These are phyloP conservation scores for Porphyrio hochstetteri DNA, from an alignment of 2,113 vertebrate species.

Conservation along the genomic window DNA sequence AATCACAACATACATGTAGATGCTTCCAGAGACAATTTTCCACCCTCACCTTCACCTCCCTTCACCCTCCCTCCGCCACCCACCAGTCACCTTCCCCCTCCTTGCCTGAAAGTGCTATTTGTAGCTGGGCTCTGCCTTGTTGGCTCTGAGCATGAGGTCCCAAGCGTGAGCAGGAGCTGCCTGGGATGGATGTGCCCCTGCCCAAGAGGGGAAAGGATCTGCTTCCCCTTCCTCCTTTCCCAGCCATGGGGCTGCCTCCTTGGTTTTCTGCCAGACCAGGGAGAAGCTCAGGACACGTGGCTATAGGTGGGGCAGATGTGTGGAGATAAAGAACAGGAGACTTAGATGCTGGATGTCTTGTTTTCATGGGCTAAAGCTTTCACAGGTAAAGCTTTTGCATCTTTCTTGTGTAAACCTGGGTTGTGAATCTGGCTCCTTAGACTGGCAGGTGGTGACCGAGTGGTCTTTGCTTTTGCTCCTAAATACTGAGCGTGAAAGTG, in stretches of 20 bases:
- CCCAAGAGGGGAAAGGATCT: not conserved
- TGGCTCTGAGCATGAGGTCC: not conserved
- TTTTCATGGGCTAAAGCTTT: not conserved
- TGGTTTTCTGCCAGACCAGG: not conserved
- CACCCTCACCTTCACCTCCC: slow-evolving; percentile 65
- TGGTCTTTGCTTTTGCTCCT: not conserved
- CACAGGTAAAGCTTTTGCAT: not conserved
- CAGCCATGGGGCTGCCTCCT: not conserved
- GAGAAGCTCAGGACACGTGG: not conserved
- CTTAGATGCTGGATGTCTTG: not conserved
- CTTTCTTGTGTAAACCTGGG: not conserved
- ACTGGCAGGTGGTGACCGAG: not conserved
- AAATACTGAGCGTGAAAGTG: not conserved
- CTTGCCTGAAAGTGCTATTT: slow-evolving; percentile 27
- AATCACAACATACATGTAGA: slow-evolving; percentile 65
- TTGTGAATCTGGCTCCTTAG: not conserved
- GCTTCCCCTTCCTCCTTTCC: slow-evolving; percentile 42
- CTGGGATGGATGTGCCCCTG: not conserved
- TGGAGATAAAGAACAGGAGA: not conserved
- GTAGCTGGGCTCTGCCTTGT: not conserved
- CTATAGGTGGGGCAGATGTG: not conserved
- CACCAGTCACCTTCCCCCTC: slow-evolving; percentile 35
- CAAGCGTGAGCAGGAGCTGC: not conserved
- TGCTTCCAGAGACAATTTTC: slow-evolving; percentile 47
- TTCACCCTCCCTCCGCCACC: slow-evolving; percentile 61